Evolutionary conservation across 2,797 vertebrate genomes (phyloP), one percentile per base, ranked within the genome.

Genomic region (Allenopithecus nigroviridis): DNA sequence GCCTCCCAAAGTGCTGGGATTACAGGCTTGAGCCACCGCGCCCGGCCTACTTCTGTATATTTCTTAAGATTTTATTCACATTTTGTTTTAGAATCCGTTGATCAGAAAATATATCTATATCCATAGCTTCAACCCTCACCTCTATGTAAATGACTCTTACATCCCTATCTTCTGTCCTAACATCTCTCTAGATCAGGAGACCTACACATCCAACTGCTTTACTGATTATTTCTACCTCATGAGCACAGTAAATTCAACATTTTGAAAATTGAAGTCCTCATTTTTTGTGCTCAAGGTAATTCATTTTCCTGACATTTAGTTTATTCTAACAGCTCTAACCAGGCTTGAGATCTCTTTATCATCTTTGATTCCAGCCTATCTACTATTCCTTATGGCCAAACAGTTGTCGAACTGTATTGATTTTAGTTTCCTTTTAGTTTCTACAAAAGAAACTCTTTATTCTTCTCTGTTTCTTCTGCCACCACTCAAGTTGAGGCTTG

Each of bases 241-340:
- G 70, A 39, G 36, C 11, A 78, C 4, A 14, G 39, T 5, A 91
- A 76, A 78, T 74, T 39, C 48, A 80, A 46, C 41, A 64, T 93
- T 93, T 74, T 85, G 22, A 85, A 72, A 80, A 64, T 11, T 48
- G 17, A 80, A 89, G n/a, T 89, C 12, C 22, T 84, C n/a, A 75
- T 93, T 78, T 95, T 95, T 93, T 22, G 70, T 87, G 22, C 50
- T 93, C 22, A 57, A 59, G 24, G 75, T 10, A 75, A 87, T 91
- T 93, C 70, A 81, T 97, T 78, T 87, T 70, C 17, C 21, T 95
- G 70, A 53, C 30, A 75, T 68, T 88, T 95, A 83, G 72, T 59
- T 87, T 91, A 87, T 83, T 91, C 50, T 21, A 91, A 91, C n/a
- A 87, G 9, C 59, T 24, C 19, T 53, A 83, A 53, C 87, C 30